Percentiles rank a stretch among this genome's conserved stretches.
phyloP scores from a whole-genome alignment of 2,888 invertebrate species.

The Rhorus exstirpatorius region DNA sequence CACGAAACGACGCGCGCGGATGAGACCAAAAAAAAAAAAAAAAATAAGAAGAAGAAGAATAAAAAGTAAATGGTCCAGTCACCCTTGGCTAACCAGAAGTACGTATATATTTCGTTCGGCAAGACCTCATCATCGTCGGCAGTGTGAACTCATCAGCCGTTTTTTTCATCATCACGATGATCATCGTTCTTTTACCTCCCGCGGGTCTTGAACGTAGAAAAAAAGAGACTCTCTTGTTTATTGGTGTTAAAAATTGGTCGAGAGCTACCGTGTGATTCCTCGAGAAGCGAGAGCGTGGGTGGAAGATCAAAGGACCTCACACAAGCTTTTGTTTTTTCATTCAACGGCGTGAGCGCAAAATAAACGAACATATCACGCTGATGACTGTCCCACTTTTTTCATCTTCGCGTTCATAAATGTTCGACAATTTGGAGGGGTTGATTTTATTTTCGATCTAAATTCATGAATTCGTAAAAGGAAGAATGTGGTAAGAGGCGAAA shows the following conservation, averaged over 20 bases:
- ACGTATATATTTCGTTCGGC: slow-evolving; percentile 53
- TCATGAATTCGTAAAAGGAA: slow-evolving; percentile 11
- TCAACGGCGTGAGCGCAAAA: neutral
- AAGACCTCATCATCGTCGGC: slow-evolving; percentile 55
- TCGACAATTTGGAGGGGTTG: slow-evolving; percentile 2
- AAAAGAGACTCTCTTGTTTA: slow-evolving; percentile 58
- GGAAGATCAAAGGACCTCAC: slow-evolving; percentile 52
- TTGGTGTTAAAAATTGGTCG: slow-evolving; percentile 65
- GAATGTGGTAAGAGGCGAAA: neutral
- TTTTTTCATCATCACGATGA: slow-evolving; percentile 38
- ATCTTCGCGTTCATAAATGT: neutral
- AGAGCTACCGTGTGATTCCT: slow-evolving; percentile 40
- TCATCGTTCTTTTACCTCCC: slow-evolving; percentile 56
- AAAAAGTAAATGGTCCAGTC: slow-evolving; percentile 58
- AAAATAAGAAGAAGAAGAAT: slow-evolving; percentile 1
- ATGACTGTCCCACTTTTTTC: slow-evolving; percentile 22
- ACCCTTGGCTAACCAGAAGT: slow-evolving; percentile 65
- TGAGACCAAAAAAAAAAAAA: slow-evolving; percentile 34
- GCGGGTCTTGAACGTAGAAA: slow-evolving; percentile 49
- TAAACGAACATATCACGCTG: slow-evolving; percentile 21
- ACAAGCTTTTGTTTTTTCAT: slow-evolving; percentile 20
- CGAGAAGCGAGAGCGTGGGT: neutral
- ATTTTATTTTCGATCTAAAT: slow-evolving; percentile 30
- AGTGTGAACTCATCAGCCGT: slow-evolving; percentile 43
- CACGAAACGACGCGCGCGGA: slow-evolving; percentile 51